phyloP scores from a whole-genome alignment of 2,888 invertebrate genomes.

The Meganola albula region DNA sequence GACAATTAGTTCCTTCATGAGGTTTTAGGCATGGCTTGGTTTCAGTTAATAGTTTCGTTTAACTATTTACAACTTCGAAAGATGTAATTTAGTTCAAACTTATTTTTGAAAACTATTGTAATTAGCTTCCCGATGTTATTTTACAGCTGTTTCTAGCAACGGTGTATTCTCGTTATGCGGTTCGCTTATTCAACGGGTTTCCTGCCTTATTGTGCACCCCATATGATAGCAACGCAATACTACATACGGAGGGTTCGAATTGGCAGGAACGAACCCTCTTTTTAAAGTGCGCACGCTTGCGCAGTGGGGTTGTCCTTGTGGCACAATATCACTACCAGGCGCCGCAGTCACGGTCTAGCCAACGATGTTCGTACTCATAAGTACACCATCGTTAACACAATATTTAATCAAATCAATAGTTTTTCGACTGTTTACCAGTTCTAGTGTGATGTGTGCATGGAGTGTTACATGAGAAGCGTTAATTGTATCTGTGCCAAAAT shows the following conservation, averaged over 20 bases:
- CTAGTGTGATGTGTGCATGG: slow-evolving; percentile 44
- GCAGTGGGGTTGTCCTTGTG: slow-evolving; percentile 57
- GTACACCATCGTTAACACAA: slow-evolving; percentile 38
- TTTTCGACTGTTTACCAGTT: slow-evolving; percentile 25
- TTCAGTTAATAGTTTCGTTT: too few relatives aligned
- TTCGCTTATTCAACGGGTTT: too few relatives aligned
- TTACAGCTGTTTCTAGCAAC: too few relatives aligned
- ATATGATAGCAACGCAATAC: slow-evolving; percentile 44
- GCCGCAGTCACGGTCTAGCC: slow-evolving; percentile 49
- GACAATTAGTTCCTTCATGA: too few relatives aligned
- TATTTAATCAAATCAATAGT: slow-evolving; percentile 19
- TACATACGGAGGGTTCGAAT: slow-evolving; percentile 26
- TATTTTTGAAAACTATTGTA: too few relatives aligned
- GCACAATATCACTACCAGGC: slow-evolving; percentile 45
- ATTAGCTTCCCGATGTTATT: too few relatives aligned
- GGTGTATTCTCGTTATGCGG: too few relatives aligned
- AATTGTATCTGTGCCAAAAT: slow-evolving; percentile 42
- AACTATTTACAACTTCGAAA: too few relatives aligned
- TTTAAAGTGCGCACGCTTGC: slow-evolving; percentile 67
- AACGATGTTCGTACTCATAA: slow-evolving; percentile 54
- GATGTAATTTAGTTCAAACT: too few relatives aligned
- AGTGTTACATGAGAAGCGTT: slow-evolving; percentile 50
- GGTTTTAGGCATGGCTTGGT: too few relatives aligned
- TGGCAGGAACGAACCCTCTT: slow-evolving; percentile 49
- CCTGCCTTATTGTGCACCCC: slow-evolving; percentile 51